Conservation (phyloP, 2,888 invertebrate species). For the Diarsia dahlii region DNA sequence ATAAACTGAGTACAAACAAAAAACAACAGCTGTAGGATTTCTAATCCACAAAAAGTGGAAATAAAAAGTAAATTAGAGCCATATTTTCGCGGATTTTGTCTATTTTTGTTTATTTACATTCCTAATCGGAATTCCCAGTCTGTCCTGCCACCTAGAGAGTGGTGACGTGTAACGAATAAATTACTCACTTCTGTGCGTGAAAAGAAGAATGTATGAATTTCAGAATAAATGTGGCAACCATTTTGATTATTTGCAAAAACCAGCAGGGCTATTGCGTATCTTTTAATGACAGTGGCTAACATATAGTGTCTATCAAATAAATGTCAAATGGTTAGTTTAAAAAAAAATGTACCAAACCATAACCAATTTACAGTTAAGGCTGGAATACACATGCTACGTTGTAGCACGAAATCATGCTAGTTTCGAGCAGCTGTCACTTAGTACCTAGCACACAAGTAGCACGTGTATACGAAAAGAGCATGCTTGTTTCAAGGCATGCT, state of each 20-base stretch:
- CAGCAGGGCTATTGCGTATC: too few relatives aligned
- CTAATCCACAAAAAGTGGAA: background rate
- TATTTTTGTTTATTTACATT: conserved; percentile 41
- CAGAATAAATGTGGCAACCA: background rate
- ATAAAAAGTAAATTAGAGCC: conserved; percentile 18
- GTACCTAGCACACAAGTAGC: too few relatives aligned
- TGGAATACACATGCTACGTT: too few relatives aligned
- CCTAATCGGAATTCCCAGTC: conserved; percentile 15
- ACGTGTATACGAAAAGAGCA: too few relatives aligned
- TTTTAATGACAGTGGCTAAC: too few relatives aligned
- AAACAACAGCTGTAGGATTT: background rate
- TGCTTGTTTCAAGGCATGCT: too few relatives aligned
- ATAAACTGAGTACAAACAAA: background rate
- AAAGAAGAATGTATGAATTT: conserved; percentile 7
- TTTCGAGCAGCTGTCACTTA: too few relatives aligned
- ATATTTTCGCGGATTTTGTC: conserved; percentile 12
- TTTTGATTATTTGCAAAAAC: background rate
- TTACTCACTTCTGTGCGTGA: background rate
- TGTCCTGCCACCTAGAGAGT: background rate
- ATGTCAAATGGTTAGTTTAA: too few relatives aligned
- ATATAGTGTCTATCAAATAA: too few relatives aligned
- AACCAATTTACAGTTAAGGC: too few relatives aligned
- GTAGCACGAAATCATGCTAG: too few relatives aligned
- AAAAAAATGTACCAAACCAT: too few relatives aligned
- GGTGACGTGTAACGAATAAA: background rate